phyloP scores from a whole-genome alignment of 2,113 vertebrate genomes.

The Crotalus helleri region DNA sequence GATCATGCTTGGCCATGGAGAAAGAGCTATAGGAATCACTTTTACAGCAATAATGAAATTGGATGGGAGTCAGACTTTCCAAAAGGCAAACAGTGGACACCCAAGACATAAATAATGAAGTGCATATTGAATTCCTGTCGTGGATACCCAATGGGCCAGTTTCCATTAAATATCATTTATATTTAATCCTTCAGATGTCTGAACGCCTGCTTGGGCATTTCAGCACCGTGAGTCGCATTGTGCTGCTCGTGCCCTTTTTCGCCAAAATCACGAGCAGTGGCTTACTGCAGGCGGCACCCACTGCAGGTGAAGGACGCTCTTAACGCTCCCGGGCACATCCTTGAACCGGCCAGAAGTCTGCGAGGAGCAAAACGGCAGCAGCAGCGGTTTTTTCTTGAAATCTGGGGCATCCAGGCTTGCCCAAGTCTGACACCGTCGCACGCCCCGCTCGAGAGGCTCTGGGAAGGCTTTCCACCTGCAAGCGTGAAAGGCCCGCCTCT shows the following conservation, averaged over 20 bases:
- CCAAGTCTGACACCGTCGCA: slow-evolving; percentile 25
- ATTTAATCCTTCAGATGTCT: slow-evolving; percentile 22
- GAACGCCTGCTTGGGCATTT: neutral
- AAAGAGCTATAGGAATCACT: neutral
- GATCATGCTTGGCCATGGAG: neutral
- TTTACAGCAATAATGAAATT: neutral
- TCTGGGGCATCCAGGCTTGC: neutral
- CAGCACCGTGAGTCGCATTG: neutral
- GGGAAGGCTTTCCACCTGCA: slow-evolving; percentile 36
- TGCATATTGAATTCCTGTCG: slow-evolving; percentile 5
- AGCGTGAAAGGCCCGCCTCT: slow-evolving; percentile 55
- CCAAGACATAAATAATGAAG: neutral
- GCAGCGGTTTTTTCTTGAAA: slow-evolving; percentile 26
- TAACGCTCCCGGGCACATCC: neutral
- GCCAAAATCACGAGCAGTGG: neutral
- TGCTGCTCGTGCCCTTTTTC: neutral
- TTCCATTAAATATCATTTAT: slow-evolving; percentile 4
- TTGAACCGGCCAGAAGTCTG: neutral
- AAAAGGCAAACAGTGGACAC: neutral
- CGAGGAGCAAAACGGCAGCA: slow-evolving; percentile 43
- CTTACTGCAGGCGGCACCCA: neutral
- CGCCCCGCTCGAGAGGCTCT: neutral
- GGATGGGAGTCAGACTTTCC: neutral
- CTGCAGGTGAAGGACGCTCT: neutral
- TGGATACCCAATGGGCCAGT: neutral